Evolutionary conservation across 2,113 vertebrate genomes (phyloP).

Genomic region (Cryptotis parvus): DNA sequence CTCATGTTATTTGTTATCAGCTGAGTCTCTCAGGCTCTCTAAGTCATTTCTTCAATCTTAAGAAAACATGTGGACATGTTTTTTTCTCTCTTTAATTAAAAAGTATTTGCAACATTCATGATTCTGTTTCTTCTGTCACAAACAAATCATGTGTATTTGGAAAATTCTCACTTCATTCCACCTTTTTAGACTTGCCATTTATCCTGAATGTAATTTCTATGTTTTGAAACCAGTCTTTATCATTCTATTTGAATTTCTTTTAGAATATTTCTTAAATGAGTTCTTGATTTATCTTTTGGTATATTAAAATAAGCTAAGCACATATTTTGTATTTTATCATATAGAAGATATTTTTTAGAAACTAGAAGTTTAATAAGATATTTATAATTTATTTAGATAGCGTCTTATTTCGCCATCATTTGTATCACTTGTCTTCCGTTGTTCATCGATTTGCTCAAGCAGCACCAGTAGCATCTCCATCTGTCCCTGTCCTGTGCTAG

Average conservation of each 20-base stretch:
- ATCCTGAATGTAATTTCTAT: background rate
- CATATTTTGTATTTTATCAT: background rate
- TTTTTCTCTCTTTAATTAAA: background rate
- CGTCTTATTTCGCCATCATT: background rate
- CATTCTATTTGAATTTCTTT: slow-evolving; percentile 26
- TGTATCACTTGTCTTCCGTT: no score
- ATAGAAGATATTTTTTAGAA: slow-evolving; percentile 16
- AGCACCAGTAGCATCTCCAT: no score
- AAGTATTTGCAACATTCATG: background rate
- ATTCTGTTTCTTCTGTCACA: background rate
- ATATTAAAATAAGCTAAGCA: slow-evolving; percentile 9
- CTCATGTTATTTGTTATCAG: background rate
- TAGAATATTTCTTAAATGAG: slow-evolving; percentile 10
- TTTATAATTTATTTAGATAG: slow-evolving; percentile 42
- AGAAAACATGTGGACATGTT: background rate
- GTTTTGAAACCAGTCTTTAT: background rate
- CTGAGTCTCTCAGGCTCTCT: background rate
- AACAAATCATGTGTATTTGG: background rate
- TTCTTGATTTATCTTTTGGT: background rate
- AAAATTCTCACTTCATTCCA: background rate
- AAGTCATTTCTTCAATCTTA: background rate
- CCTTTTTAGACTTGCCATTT: background rate
- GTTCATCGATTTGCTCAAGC: no score
- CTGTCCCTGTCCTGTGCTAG: no score
- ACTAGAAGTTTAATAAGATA: slow-evolving; percentile 10